A percentile compares a stretch with the other conserved stretches of the same genome.
Conservation (phyloP, 2,797 vertebrate species). For the Fistularia tabacaria region DNA sequence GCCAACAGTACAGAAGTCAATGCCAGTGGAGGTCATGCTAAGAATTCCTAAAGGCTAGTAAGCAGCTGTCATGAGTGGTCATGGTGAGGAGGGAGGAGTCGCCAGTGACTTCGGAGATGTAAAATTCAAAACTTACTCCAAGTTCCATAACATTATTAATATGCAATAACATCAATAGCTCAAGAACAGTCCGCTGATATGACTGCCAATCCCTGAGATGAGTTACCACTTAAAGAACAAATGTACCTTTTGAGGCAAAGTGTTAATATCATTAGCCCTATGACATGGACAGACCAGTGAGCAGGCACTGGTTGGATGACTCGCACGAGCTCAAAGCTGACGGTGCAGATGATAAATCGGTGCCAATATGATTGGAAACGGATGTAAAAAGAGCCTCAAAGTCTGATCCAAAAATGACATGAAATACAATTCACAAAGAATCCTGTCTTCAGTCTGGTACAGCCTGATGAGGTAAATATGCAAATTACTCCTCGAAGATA, state of each 20-base stretch:
- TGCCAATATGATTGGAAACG: conserved; percentile 8
- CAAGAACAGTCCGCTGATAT: conserved; percentile 34
- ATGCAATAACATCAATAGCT: conserved; percentile 36
- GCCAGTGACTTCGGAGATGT: too few species aligned
- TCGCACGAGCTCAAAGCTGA: conserved; percentile 28
- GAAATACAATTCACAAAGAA: too few species aligned
- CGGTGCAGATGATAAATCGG: conserved; percentile 37
- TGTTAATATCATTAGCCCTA: conserved; percentile 50
- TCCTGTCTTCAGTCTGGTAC: background rate
- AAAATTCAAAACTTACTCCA: too few species aligned
- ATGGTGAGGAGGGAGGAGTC: too few species aligned
- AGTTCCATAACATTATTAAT: conserved; percentile 12
- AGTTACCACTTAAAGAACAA: conserved; percentile 20
- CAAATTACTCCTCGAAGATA: conserved; percentile 33
- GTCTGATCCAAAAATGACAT: too few species aligned
- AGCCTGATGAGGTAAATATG: conserved; percentile 12
- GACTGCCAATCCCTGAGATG: conserved; percentile 30
- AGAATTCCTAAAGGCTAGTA: conserved; percentile 1
- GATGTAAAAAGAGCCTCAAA: background rate
- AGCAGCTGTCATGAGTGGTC: background rate
- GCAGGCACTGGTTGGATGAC: conserved; percentile 11
- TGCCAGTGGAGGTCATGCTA: background rate
- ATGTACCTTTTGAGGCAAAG: conserved; percentile 28
- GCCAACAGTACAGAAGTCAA: too few species aligned
- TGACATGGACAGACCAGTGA: conserved; percentile 46